Evolutionary conservation across 2,113 vertebrate species (phyloP), one percentile per base, ranked within the genome.

Genomic region (Melanerpes aurifrons): DNA sequence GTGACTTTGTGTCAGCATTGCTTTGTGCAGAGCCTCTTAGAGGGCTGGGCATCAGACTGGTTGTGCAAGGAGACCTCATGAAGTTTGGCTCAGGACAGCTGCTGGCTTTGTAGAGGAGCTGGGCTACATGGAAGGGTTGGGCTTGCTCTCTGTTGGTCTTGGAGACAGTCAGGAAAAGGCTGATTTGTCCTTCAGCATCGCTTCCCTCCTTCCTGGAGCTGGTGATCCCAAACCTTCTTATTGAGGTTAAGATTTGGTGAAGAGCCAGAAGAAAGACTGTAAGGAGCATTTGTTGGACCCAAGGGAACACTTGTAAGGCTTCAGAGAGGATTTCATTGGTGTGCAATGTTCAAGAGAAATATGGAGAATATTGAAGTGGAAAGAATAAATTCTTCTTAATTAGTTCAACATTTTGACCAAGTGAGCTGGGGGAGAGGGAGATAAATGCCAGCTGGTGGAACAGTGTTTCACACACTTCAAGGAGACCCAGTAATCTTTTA

Each of bases 371-470:
- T 81, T 78, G 57, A 77, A 94, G 59, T 75, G 24, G 50, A 94
- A 93, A 90, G 83, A 59, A 75, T 81, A 53, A 82, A 73, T 78
- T 86, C 31, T 43, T 68, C 26, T 82, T 91, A 70, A 58, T 87
- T 82, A 73, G 84, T 48, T 82, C 71, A 87, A 24, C 8, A 11
- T 90, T 91, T 87, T 90, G 66, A 86, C 66, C 31, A 56, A 75
- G 22, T 20, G 72, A 72, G 22, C 37, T 71, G 53, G 6, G 29
- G 58, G 4, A 2, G 0, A 67, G 31, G 31, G 37, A 81, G 58
- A 26, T 58, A 47, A 12, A 21, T 48, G 48, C 69, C 73, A 86
- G 70, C 70, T 84, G 48, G 35, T 81, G 57, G 31, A 90, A 59
- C 12, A 28, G 47, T 78, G 15, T 78, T 94, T 74, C 16, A 10